Base-by-base conservation (phyloP, 2,113 vertebrate genomes). In the Anhinga rufa region DNA sequence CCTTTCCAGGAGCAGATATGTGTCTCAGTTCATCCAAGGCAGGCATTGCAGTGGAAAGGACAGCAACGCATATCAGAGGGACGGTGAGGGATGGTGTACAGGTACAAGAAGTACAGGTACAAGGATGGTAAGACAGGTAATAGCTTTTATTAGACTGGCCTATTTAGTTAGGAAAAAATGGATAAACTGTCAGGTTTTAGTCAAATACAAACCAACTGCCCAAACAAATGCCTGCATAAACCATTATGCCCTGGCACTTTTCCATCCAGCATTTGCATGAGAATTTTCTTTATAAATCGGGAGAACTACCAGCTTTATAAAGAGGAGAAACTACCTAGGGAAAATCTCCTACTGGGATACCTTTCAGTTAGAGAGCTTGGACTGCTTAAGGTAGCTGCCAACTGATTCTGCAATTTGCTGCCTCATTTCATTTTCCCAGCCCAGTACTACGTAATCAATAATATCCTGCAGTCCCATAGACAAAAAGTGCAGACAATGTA, bases 391-490 rank as follows among this genome's bases (percentile, higher is more conserved):
- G 54, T 77, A 80, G 22, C 58, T 93, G 54, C 52, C 36, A 42
- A 65, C 38, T 52, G 48, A 79, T 89, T 70, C 58, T 92, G 62
- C 54, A 83, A 70, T 94, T 91, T 94, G 38, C 36, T 66, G 76
- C 72, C 46, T 95, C 71, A 69, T 86, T 96, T 93, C 34, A 74
- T 93, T 90, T 95, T 72, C 54, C 48, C 70, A 87, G 71, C 17
- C 66, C 69, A 74, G n/a, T 72, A 61, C 70, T 61, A 76, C 2
- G 4, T 76, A 93, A 90, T 91, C 94, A 92, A 87, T 91, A 91
- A 61, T 38, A 76, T 61, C 62, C 58, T 72, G 58, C 49, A 66
- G 58, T 80, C 78, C 31, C 32, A 22, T 7, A 85, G 70, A 87
- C 38, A 82, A 66, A 76, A 92, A 80, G 9, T 32, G 17, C 54